Base-by-base conservation (phyloP, 2,888 invertebrate genomes). In the Silvanus unidentatus region DNA sequence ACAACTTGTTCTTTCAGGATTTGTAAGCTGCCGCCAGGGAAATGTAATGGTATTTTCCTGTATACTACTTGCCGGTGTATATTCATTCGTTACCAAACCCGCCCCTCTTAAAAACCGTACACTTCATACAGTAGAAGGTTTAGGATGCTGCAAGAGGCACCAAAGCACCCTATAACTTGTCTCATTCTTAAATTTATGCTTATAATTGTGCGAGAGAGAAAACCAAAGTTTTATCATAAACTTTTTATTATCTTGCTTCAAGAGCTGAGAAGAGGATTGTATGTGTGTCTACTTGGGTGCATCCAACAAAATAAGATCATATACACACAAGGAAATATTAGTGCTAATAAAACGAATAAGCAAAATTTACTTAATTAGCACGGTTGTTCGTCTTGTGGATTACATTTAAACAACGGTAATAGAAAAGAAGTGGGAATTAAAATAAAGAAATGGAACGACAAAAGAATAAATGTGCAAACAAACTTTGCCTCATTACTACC, bases 1-100 rank as follows among this genome's bases (percentile, higher is more conserved):
- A 58, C 62, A 60, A 57, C 63, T 63, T 56, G 58, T 59, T 59
- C 57, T 58, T 61, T 50, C 54, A 59, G 61, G 62, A 64, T 65
- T 63, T 65, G 65, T 60, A 60, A 63, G 60, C 54, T 58, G 62
- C 59, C 63, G 49, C 59, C 11, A 51, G 62, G 62, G 60, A 60
- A 59, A 62, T 62, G 60, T 60, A 61, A 58, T 59, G 58, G 58
- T 51, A 50, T 62, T 60, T 62, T 43, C 50, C 50, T 54, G 57
- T 59, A 55, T 40, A 44, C 22, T 22, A 22, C 22, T 12, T 3
- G 32, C 10, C 4, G 11, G 15, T 9, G 37, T 16, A 13, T 37
- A 37, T 37, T 37, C 37, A 37, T 37, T 12, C 37, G 32, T 32
- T 37, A 15, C 37, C 9, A 3, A 37, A n/a, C 5, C 37, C 16